These are phyloP conservation scores for Orbicella faveolata DNA, from an alignment of 64 coral and sea anemone genomes.

Conservation along the genomic window DNA sequence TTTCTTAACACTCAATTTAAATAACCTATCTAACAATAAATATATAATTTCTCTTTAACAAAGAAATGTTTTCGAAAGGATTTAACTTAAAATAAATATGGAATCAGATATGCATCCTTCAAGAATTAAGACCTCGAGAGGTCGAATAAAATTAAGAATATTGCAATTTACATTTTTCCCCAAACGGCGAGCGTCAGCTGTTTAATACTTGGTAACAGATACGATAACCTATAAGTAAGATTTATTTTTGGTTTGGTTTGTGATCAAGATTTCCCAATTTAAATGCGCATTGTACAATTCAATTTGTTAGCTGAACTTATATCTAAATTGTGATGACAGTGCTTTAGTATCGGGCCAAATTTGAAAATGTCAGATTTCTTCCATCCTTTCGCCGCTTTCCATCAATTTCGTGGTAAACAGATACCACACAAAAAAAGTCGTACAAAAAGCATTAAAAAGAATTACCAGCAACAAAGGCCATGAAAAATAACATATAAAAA, in stretches of 20 bases:
- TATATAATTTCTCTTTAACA: slow-evolving; percentile 25
- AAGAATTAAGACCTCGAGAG: not conserved
- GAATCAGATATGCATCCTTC: slow-evolving; percentile 5
- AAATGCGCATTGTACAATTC: not conserved
- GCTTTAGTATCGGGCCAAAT: not conserved
- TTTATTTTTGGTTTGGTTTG: not conserved
- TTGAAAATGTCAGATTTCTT: not conserved
- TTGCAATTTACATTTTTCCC: not conserved
- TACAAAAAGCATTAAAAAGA: not conserved
- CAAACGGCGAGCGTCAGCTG: not conserved
- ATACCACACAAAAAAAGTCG: not conserved
- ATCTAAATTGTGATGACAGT: not conserved
- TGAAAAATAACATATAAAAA: not conserved
- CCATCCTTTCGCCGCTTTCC: not conserved
- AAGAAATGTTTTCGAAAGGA: not conserved
- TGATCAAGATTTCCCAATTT: not conserved
- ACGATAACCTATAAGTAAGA: not conserved
- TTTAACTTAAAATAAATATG: slow-evolving; percentile 16
- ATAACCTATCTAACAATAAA: slow-evolving; percentile 45
- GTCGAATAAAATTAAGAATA: not conserved
- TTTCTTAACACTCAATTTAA: slow-evolving; percentile 27
- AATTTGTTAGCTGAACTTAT: not conserved
- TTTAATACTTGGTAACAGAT: not conserved
- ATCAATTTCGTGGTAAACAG: not conserved
- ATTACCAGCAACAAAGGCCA: not conserved